Conservation (phyloP, 2,113 vertebrate species). For the Sinocyclocheilus anshuiensis region DNA sequence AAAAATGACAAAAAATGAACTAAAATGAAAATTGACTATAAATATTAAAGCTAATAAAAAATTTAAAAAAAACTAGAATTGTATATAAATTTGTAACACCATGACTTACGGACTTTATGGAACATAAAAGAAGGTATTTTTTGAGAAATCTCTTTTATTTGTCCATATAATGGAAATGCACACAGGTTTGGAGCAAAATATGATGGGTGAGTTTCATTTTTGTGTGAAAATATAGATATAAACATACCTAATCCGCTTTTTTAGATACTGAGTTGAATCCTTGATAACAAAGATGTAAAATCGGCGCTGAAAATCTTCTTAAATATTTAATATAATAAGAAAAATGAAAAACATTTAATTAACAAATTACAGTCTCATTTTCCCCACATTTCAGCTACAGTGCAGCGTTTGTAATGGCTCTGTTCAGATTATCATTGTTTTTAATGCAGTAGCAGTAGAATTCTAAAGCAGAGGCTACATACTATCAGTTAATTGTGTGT, state of each 20-base stretch:
- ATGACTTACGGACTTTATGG: background rate
- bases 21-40: background rate
- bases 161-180: background rate
- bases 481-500: slow-evolving; percentile 19
- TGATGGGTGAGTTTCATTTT: no score
- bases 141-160: background rate
- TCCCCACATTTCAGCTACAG: background rate
- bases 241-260: background rate
- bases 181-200: background rate
- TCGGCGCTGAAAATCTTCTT: background rate
- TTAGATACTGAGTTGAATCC: background rate
- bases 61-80: background rate
- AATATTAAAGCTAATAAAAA: no score
- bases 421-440: background rate
- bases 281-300: no score
- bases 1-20: no score
- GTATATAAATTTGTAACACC: background rate
- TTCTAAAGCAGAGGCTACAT: background rate
- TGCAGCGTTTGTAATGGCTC: background rate
- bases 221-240: background rate
- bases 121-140: background rate
- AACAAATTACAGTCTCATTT: background rate
- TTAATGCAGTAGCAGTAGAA: background rate
- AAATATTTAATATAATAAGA: background rate
- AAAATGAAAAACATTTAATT: background rate